These are phyloP conservation scores for Agonopterix heracliana DNA, from an alignment of 2,888 invertebrate genomes.

Conservation along the genomic window DNA sequence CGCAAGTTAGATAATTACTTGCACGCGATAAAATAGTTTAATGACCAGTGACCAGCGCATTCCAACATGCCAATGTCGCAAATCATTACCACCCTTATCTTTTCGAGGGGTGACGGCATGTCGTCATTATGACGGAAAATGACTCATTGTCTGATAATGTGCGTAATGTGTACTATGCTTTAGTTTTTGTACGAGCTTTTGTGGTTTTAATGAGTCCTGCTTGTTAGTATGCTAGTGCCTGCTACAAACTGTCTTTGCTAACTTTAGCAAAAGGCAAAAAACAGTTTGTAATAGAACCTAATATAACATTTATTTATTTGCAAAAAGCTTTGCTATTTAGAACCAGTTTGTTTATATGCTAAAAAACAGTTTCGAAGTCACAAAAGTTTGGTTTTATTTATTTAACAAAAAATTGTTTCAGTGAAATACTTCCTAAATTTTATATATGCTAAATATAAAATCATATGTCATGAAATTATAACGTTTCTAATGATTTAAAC, in stretches of 20 bases:
- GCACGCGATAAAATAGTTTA: background rate
- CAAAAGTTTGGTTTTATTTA: too few relatives aligned
- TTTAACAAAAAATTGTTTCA: too few relatives aligned
- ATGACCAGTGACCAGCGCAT: conserved; percentile 16
- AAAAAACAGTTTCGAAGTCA: too few relatives aligned
- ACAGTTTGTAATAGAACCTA: background rate
- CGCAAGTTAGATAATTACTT: too few relatives aligned
- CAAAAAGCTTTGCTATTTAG: background rate
- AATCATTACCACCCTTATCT: conserved; percentile 32
- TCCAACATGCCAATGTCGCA: conserved; percentile 32
- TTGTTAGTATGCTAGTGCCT: too few relatives aligned
- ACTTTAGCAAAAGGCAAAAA: too few relatives aligned
- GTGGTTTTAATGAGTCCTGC: too few relatives aligned
- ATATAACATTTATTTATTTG: background rate
- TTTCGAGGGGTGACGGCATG: conserved; percentile 10
- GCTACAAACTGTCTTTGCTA: too few relatives aligned
- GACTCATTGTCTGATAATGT: conserved; percentile 10
- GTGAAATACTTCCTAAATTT: background rate
- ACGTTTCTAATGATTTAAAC: too few relatives aligned
- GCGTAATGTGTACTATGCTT: conserved; percentile 2
- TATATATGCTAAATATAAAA: background rate
- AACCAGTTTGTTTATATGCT: too few relatives aligned
- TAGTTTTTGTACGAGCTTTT: background rate
- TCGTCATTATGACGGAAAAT: conserved; percentile 5
- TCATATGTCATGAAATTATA: too few relatives aligned